Base-by-base conservation (phyloP, 1,140 invertebrate genomes). In the Parasteatoda tepidariorum region DNA sequence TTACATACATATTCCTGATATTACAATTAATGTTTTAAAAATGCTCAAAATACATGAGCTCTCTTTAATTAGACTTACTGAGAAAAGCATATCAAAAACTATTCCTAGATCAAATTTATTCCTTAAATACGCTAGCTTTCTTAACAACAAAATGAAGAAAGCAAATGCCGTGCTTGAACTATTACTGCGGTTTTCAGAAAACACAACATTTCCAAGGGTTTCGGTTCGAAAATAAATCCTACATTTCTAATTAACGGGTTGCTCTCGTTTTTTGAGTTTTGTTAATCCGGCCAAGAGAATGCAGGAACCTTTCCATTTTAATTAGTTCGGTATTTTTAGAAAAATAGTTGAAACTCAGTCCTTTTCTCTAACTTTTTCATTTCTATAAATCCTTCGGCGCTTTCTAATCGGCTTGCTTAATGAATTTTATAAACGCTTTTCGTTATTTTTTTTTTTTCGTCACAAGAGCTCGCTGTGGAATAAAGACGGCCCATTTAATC, bases 361-460 rank as follows among this genome's bases (percentile, higher is more conserved):
- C 18, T 18, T 48, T 48, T 34, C 57, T 57, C 68, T 57, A 57
- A 57, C 68, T 71, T 71, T 71, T 71, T 71, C 68, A 55, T 54
- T 57, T 28, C 68, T 26, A 30, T 30, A 71, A 71, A 71, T 71
- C 68, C 68, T 48, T 71, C 54, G 54, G 24, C 22, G 34, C 5
- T 71, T 57, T 31, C 68, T 71, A 71, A 71, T 71, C 68, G 68
- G 68, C 68, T 71, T 71, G 68, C 55, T 55, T 71, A 71, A 71
- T 71, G 68, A 71, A 71, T 71, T 71, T 71, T 71, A 71, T 71
- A 71, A 71, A 71, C 48, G 68, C 48, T 55, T 57, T 31, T 31
- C 68, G 68, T 54, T 71, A 41, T n/a, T 18, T 71, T 67, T 67
- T 67, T 67, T 71, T 55, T 57, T 22, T 22, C 26, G 28, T 55